Evolutionary conservation across 2,888 invertebrate genomes (phyloP).

Genomic region (Drosophila suboccidentalis): DNA sequence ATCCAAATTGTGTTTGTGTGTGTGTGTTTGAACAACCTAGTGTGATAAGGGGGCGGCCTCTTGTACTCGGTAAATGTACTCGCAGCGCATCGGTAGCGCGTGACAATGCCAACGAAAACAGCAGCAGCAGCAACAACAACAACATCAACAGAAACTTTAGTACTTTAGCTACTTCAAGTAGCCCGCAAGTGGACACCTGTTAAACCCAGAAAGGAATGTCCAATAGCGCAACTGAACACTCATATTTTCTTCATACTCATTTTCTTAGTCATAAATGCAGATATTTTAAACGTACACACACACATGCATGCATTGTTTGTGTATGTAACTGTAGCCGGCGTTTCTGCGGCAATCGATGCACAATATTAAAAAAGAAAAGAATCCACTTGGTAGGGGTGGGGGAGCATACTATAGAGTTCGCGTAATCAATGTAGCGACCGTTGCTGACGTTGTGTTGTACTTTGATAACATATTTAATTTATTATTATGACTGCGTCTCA

Average conservation of each 20-base stretch:
- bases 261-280: slow-evolving; percentile 35
- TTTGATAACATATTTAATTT: slow-evolving; percentile 67
- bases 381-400: neutral
- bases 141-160: slow-evolving; percentile 3
- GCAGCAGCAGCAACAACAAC: slow-evolving; percentile 14
- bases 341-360: slow-evolving; percentile 37
- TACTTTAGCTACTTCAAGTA: slow-evolving; percentile 13
- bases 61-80: slow-evolving; percentile 42
- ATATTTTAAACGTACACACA: neutral
- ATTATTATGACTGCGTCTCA: slow-evolving; percentile 48
- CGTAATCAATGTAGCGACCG: slow-evolving; percentile 6
- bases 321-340: slow-evolving; percentile 15
- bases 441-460: slow-evolving; percentile 28
- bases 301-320: neutral
- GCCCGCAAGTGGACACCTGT: slow-evolving; percentile 52
- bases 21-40: slow-evolving; percentile 57
- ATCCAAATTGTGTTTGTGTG: slow-evolving; percentile 7
- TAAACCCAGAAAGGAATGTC: slow-evolving; percentile 43
- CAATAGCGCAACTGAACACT: slow-evolving; percentile 34
- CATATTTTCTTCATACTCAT: slow-evolving; percentile 4
- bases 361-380: slow-evolving; percentile 7
- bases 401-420: slow-evolving; percentile 16
- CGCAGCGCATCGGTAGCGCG: slow-evolving; percentile 42
- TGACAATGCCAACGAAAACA: slow-evolving; percentile 42
- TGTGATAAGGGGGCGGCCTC: slow-evolving; percentile 44